phyloP scores from a whole-genome alignment of 2,113 vertebrate genomes.

The Polyodon spathula region DNA sequence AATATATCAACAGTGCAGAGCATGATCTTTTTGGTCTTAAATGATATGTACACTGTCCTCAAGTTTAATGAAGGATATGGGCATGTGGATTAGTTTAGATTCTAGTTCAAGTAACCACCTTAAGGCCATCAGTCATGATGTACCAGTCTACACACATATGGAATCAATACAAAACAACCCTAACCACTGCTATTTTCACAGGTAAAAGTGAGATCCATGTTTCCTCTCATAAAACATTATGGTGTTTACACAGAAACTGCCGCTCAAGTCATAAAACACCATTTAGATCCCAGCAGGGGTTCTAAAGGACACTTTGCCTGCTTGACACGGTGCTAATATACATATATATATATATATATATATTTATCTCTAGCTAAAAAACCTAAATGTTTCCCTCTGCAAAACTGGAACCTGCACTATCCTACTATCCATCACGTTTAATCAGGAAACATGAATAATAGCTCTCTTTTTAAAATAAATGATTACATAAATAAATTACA shows the following conservation, averaged over 20 bases:
- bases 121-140: conserved; percentile 12
- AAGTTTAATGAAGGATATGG: conserved; percentile 22
- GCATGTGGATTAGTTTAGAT: conserved; percentile 11
- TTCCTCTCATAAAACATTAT: conserved; percentile 69
- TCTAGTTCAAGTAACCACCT: background rate
- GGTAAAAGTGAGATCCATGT: conserved; percentile 50
- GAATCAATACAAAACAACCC: conserved; percentile 31
- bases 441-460: conserved; percentile 9
- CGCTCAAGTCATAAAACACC: conserved; percentile 55
- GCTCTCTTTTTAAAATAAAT: conserved; percentile 18
- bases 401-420: conserved; percentile 10
- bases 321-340: too few species aligned
- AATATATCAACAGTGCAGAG: conserved; percentile 21
- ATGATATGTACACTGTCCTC: conserved; percentile 7
- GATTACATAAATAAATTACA: too few species aligned
- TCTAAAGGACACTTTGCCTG: conserved; percentile 49
- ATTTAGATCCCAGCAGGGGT: conserved; percentile 55
- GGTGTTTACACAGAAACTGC: conserved; percentile 59
- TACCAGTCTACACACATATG: conserved; percentile 22
- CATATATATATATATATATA: too few species aligned
- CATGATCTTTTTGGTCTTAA: conserved; percentile 19
- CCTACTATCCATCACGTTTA: conserved; percentile 31
- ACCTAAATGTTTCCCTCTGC: conserved; percentile 28
- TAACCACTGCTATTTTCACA: conserved; percentile 43
- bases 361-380: too few species aligned